phyloP scores from a whole-genome alignment of 1,140 invertebrate genomes.

The Bombus sylvicola region DNA sequence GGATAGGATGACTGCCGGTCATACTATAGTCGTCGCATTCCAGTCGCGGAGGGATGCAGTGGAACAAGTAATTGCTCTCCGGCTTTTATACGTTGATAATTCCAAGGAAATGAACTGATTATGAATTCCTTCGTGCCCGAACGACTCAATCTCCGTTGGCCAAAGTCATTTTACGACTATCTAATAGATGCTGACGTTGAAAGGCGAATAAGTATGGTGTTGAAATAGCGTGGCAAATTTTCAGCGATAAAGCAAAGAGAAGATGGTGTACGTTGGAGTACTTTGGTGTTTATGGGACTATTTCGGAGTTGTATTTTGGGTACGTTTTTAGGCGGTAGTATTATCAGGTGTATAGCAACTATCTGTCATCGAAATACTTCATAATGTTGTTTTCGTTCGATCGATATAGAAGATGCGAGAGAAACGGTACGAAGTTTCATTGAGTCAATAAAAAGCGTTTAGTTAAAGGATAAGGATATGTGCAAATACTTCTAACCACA shows the following conservation, averaged over 20 bases:
- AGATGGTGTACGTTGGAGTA: not conserved
- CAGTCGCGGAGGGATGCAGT: not conserved
- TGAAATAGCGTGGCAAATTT: not conserved
- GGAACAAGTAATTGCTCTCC: not conserved
- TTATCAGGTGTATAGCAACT: too few relatives aligned
- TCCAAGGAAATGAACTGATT: not conserved
- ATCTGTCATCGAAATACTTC: too few relatives aligned
- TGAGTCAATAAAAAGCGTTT: too few relatives aligned
- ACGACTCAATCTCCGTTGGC: slow-evolving; percentile 12
- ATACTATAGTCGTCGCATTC: slow-evolving; percentile 9
- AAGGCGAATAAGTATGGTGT: not conserved
- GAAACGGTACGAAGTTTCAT: too few relatives aligned
- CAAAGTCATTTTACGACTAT: not conserved
- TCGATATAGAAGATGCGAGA: too few relatives aligned
- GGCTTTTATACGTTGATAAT: slow-evolving; percentile 2
- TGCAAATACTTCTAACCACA: too few relatives aligned
- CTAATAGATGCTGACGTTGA: not conserved
- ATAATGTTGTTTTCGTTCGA: too few relatives aligned
- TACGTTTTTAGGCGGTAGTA: too few relatives aligned
- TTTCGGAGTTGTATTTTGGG: too few relatives aligned
- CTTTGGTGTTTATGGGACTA: too few relatives aligned
- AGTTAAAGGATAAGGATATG: too few relatives aligned
- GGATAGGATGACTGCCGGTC: slow-evolving; percentile 8
- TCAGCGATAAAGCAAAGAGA: not conserved
- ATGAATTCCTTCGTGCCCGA: not conserved